These are phyloP conservation scores for Gymnocephalus cernua DNA, from an alignment of 2,113 vertebrate genomes.

Conservation along the genomic window DNA sequence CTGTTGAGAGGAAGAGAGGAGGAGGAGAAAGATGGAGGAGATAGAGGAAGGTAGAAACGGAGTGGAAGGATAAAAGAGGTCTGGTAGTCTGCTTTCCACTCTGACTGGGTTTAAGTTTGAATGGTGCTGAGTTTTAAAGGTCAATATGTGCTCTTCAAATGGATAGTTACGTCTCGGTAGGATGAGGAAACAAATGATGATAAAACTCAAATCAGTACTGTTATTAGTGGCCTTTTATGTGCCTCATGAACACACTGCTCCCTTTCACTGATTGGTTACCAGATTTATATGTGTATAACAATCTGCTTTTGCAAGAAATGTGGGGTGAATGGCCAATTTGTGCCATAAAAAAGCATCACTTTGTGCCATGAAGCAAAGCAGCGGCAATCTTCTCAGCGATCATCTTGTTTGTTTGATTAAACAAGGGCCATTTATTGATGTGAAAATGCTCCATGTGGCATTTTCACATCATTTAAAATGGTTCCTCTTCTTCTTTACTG, in stretches of 20 bases:
- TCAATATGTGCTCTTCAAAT: background rate
- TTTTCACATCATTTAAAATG: conserved; percentile 12
- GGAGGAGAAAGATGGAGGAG: conserved; percentile 33
- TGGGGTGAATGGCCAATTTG: background rate
- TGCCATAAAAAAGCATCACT: background rate
- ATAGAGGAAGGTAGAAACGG: conserved; percentile 41
- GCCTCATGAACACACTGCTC: background rate
- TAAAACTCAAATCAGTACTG: background rate
- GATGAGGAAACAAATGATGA: background rate
- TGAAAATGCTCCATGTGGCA: conserved; percentile 12
- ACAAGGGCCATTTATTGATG: background rate
- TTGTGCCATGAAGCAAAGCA: background rate
- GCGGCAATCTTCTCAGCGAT: background rate
- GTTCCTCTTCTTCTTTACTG: conserved; percentile 18
- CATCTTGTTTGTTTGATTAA: background rate
- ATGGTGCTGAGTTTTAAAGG: conserved; percentile 5
- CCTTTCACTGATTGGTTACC: background rate
- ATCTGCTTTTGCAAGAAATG: background rate
- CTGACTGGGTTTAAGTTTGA: background rate
- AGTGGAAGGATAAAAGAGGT: background rate
- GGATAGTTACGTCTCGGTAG: background rate
- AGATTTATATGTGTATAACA: background rate
- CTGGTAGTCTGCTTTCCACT: background rate
- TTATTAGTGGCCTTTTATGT: background rate
- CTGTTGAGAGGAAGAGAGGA: conserved; percentile 51